Base-by-base conservation (phyloP, 2,888 invertebrate species). In the Hydrotaea diabolus region DNA sequence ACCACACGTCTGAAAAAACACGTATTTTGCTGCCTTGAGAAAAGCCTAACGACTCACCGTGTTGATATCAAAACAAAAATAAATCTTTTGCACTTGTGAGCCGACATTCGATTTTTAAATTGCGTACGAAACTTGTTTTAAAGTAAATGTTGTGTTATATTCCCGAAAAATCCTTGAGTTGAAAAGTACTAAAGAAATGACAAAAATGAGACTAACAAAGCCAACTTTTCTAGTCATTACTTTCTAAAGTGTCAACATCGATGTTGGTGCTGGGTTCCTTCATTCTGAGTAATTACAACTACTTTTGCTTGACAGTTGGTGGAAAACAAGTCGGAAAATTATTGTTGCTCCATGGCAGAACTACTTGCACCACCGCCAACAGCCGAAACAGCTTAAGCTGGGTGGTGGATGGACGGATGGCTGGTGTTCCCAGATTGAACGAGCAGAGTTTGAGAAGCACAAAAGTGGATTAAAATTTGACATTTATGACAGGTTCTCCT, bases 381-480 rank as follows among this genome's bases (percentile, higher is more conserved):
- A 21, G 43, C 23, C 15, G n/a, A 5, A 15, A 4, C 69, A 62
- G 15, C 62, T 39, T 11, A 11, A 62, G 26, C 62, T 62, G 62
- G n/a, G n/a, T 62, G 31, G 15, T 62, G 17, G 31, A 26, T 36
- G 36, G 23, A 26, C 15, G 59, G 26, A 17, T 26, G 9, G 26
- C 13, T 4, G 26, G 43, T 43, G 43, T 43, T 43, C 26, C n/a
- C 31, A 2, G 26, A 4, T 59, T 15, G 59, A 31, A 62, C 39
- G 59, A 15, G 59, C 15, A 15, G 62, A 49, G 62, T 36, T 13
- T 31, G 59, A 15, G 59, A 31, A 23, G 21, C 46, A 73, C 21
- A 11, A 64, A 76, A 83, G 79, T 73, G 83, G 69, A 77, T 80
- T 80, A 80, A 74, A 80, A 83, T 77, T 80, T 80, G 80, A 83